Conservation (phyloP, 2,113 vertebrate species). For the Acrocephalus kingi region DNA sequence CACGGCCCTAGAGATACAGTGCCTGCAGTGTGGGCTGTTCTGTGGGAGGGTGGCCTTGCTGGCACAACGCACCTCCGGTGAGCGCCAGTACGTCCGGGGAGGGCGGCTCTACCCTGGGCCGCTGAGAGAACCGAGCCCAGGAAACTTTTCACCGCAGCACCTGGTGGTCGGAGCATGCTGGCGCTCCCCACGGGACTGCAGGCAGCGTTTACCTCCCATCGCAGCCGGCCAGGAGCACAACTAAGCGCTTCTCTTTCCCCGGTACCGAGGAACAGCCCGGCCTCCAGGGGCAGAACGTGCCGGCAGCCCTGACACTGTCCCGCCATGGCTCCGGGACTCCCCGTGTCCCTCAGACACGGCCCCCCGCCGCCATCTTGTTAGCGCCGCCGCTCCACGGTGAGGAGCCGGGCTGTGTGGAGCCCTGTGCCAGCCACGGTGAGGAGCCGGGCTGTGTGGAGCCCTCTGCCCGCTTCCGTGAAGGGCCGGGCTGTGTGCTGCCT, state of each 20-base stretch:
- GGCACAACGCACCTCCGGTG: accelerated
- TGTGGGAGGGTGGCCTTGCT: accelerated
- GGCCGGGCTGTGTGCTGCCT: background rate
- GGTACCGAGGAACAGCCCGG: background rate
- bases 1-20: accelerated
- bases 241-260: accelerated
- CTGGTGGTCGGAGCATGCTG: background rate
- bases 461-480: background rate
- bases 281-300: background rate
- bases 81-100: accelerated
- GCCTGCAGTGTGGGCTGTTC: accelerated
- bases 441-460: too few relatives aligned
- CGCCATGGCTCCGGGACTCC: background rate
- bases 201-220: background rate
- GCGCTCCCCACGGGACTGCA: accelerated
- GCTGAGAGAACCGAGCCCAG: background rate
- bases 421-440: too few relatives aligned
- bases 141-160: background rate
- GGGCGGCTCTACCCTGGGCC: too few relatives aligned
- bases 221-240: too few relatives aligned
- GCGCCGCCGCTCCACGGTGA: background rate
- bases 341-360: accelerated
- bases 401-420: too few relatives aligned
- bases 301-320: too few relatives aligned
- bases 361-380: constrained; percentile 22